Evolutionary conservation across 2,888 invertebrate species (phyloP).

Genomic region (Coecobrya sp.): DNA sequence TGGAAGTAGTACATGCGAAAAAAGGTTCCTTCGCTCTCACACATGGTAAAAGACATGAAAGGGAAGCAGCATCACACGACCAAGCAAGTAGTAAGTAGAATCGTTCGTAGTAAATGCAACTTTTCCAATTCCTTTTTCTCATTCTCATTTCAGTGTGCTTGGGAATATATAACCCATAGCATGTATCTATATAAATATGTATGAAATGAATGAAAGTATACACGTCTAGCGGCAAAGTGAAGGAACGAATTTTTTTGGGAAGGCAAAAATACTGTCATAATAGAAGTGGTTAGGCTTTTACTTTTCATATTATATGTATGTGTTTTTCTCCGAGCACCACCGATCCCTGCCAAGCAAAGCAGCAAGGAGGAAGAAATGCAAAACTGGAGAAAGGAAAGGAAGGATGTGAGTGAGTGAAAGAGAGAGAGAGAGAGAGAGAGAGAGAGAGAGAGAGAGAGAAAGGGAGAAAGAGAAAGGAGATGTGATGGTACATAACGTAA

Average conservation of each 20-base stretch:
- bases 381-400: constrained; percentile 72
- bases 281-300: constrained; percentile 57
- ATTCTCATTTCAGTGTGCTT: constrained; percentile 30
- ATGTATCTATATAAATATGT: constrained; percentile 23
- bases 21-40: constrained; percentile 52
- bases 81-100: constrained; percentile 23
- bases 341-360: constrained; percentile 69
- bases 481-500: constrained; percentile 72
- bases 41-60: constrained; percentile 51
- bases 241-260: constrained; percentile 35
- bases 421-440: constrained; percentile 57
- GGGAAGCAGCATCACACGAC: constrained; percentile 61
- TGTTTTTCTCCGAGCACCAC: constrained; percentile 68
- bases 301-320: constrained; percentile 51
- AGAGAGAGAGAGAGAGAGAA: constrained; percentile 57
- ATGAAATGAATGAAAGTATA: constrained; percentile 42
- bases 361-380: constrained; percentile 59
- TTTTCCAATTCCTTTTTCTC: constrained; percentile 64
- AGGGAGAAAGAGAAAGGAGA: constrained; percentile 60
- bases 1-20: constrained; percentile 61
- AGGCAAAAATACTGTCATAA: constrained; percentile 38
- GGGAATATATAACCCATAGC: neutral
- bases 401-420: constrained; percentile 73
- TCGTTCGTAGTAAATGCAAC: constrained; percentile 50
- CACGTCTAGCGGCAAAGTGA: neutral